Evolutionary conservation across 2,113 vertebrate genomes (phyloP).

Genomic region (Trematocara nigrifrons): DNA sequence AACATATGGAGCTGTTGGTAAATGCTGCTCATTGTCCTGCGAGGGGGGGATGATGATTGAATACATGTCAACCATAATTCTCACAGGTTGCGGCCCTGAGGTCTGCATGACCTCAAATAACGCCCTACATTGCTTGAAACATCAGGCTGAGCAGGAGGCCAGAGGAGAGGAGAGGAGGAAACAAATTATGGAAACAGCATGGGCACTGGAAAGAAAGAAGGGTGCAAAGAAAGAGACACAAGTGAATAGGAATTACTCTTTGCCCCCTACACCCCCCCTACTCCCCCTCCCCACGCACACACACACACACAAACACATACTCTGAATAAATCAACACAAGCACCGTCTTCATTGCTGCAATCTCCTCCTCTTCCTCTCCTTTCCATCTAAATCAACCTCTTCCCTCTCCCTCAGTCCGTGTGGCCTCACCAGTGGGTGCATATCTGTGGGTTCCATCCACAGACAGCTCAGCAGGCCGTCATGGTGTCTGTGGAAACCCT

Average conservation of each 20-base stretch:
- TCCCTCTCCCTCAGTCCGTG: background rate
- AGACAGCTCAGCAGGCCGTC: slow-evolving; percentile 4
- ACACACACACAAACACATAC: background rate
- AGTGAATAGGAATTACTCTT: background rate
- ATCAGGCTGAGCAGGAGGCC: slow-evolving; percentile 11
- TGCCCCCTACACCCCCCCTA: background rate
- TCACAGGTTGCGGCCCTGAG: slow-evolving; percentile 39
- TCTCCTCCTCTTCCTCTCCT: background rate
- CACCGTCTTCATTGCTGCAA: background rate
- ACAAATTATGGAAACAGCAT: background rate
- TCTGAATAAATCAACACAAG: background rate
- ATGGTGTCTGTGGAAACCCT: slow-evolving; percentile 45
- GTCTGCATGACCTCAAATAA: slow-evolving; percentile 57
- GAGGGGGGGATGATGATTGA: slow-evolving; percentile 42
- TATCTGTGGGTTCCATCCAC: background rate
- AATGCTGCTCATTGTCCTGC: slow-evolving; percentile 47
- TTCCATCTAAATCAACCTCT: background rate
- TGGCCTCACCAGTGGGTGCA: background rate
- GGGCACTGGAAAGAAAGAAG: background rate
- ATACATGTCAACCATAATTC: slow-evolving; percentile 46
- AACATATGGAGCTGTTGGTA: slow-evolving; percentile 50
- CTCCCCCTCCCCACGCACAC: background rate
- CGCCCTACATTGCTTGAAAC: slow-evolving; percentile 18
- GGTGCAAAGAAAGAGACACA: background rate
- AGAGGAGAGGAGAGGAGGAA: background rate